A percentile compares a stretch with the other conserved stretches of the same genome.
phyloP scores from a whole-genome alignment of 2,113 vertebrate species.

The Heteronetta atricapilla region DNA sequence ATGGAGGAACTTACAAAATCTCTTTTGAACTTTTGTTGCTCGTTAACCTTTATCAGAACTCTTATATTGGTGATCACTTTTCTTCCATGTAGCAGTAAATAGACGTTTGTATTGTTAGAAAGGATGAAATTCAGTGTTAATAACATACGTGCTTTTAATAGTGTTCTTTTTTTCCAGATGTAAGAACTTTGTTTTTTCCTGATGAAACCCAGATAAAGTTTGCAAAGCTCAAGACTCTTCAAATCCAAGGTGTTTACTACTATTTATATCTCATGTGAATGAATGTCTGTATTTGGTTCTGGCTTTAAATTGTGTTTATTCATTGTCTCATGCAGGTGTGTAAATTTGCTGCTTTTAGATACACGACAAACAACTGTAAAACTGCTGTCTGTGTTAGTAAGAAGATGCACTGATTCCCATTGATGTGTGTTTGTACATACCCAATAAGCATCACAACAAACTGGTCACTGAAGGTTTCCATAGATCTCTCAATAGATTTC shows the following conservation, averaged over 20 bases:
- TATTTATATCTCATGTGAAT: not conserved
- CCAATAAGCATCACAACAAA: not conserved
- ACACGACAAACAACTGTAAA: not conserved
- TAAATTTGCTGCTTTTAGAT: not conserved
- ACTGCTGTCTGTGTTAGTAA: not conserved
- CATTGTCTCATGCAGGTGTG: not conserved
- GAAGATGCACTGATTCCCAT: not conserved
- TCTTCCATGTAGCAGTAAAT: not conserved
- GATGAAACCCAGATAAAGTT: slow-evolving; percentile 29
- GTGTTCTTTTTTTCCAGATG: not conserved
- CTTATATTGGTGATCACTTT: not conserved
- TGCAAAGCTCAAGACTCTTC: slow-evolving; percentile 14
- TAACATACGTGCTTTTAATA: not conserved
- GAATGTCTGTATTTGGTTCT: not conserved
- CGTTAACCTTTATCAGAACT: not conserved
- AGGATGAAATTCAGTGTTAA: not conserved
- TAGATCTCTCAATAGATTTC: not conserved
- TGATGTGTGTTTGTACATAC: not conserved
- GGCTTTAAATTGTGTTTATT: not conserved
- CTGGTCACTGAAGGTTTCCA: not conserved
- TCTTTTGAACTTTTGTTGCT: not conserved
- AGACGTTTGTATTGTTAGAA: not conserved
- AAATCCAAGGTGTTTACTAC: slow-evolving; percentile 37
- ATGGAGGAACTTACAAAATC: not conserved
- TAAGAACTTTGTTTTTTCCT: slow-evolving; percentile 19